A percentile compares a stretch with the other conserved stretches of the same genome.
Conservation (phyloP, 2,797 vertebrate species). For the Falco rusticolus region DNA sequence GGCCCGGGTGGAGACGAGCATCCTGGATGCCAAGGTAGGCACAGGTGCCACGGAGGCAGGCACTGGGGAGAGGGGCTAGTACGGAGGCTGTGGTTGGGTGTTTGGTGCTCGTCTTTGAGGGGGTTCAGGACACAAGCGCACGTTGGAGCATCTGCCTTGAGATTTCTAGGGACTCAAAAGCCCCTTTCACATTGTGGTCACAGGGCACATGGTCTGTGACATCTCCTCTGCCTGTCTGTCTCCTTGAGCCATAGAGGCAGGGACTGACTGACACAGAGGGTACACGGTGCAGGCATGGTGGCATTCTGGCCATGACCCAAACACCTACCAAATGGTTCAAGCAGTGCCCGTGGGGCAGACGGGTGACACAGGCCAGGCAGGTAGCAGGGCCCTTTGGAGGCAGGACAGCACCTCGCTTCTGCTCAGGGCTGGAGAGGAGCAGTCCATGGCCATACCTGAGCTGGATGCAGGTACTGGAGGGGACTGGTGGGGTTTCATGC, state of each 20-base stretch:
- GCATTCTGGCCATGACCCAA: not conserved
- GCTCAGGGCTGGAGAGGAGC: not conserved
- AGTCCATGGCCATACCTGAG: not conserved
- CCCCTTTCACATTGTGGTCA: rapidly evolving
- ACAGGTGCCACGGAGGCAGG: rapidly evolving
- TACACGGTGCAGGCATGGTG: rapidly evolving
- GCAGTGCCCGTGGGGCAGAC: not conserved
- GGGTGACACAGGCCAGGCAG: not conserved
- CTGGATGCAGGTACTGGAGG: not conserved
- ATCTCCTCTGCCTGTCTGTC: not conserved
- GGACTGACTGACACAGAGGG: rapidly evolving
- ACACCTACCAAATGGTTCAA: not conserved
- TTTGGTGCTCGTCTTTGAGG: not conserved
- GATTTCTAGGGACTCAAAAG: not conserved
- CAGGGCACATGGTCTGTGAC: not conserved
- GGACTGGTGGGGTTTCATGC: not conserved
- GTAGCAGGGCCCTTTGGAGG: not conserved
- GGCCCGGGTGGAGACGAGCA: slow-evolving; percentile 94
- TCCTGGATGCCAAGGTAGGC: slow-evolving; percentile 95
- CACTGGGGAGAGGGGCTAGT: not conserved
- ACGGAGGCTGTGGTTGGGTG: not conserved
- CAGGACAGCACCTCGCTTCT: not conserved
- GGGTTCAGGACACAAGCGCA: not conserved
- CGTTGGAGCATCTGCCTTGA: not conserved
- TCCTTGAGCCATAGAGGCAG: not conserved